Conservation (phyloP, 2,113 vertebrate species). For the Phoenicopterus ruber region DNA sequence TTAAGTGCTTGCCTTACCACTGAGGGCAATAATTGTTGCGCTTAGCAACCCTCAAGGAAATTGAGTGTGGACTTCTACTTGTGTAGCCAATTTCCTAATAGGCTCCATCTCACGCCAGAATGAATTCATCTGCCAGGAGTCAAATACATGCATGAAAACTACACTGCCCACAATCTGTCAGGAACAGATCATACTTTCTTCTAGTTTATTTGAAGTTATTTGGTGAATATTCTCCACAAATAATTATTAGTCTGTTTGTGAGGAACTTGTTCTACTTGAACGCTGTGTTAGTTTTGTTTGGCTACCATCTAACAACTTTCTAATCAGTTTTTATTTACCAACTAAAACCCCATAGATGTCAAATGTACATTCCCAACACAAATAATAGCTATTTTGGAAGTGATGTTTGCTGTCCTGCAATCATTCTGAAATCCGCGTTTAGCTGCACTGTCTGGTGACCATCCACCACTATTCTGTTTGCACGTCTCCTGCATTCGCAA, state of each 20-base stretch:
- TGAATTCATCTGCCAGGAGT: neutral
- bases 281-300: neutral
- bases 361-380: neutral
- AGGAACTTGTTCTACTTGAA: neutral
- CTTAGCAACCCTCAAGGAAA: conserved; percentile 48
- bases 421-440: neutral
- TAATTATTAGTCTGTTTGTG: neutral
- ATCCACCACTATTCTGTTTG: neutral
- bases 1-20: conserved; percentile 21
- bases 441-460: neutral
- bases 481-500: neutral
- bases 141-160: neutral
- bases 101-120: neutral
- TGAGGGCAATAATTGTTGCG: conserved; percentile 22
- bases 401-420: neutral
- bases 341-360: neutral
- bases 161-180: neutral
- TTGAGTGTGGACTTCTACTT: conserved; percentile 1
- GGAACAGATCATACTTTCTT: neutral
- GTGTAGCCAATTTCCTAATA: neutral
- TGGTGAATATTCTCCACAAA: neutral
- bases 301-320: neutral
- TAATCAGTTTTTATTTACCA: neutral
- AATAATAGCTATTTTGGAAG: neutral
- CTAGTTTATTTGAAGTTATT: neutral